These are phyloP conservation scores for Andricus quercusramuli DNA, from an alignment of 2,888 invertebrate species.

Conservation along the genomic window DNA sequence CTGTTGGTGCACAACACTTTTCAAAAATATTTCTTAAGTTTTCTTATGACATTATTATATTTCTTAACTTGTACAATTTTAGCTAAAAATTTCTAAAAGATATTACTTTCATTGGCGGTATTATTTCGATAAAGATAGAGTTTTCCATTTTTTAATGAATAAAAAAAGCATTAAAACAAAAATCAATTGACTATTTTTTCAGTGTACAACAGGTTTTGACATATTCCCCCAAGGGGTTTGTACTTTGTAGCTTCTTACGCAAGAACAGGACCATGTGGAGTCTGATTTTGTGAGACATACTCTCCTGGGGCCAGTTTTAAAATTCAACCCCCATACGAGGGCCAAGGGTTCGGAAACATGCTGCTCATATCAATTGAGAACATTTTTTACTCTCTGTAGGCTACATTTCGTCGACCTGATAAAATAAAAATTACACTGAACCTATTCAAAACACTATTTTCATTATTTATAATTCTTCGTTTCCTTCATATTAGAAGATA, in stretches of 20 bases:
- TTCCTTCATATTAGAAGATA: background rate
- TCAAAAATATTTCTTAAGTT: too few species aligned
- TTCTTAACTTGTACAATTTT: too few species aligned
- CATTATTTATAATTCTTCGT: background rate
- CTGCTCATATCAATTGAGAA: constrained; percentile 66
- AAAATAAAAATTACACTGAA: background rate
- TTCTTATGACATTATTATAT: too few species aligned
- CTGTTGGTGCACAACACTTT: too few species aligned
- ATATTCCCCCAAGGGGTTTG: constrained; percentile 69
- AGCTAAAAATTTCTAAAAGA: too few species aligned
- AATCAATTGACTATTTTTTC: constrained; percentile 21
- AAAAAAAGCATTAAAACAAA: constrained; percentile 49
- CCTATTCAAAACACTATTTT: background rate
- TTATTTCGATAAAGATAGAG: too few species aligned
- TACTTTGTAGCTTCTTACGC: constrained; percentile 73
- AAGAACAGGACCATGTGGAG: constrained; percentile 73
- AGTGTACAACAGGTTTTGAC: constrained; percentile 60
- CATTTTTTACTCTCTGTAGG: background rate
- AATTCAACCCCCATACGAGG: constrained; percentile 75
- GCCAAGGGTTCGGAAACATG: constrained; percentile 65
- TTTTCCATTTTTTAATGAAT: too few species aligned
- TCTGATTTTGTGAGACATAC: constrained; percentile 74
- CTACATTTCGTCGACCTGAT: background rate
- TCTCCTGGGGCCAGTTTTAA: constrained; percentile 76
- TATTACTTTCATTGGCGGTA: too few species aligned